Conservation (phyloP, 30 jellyfish, hydroid and myxozoan species). For the Aurelia aurita complex sp. Pacific region DNA sequence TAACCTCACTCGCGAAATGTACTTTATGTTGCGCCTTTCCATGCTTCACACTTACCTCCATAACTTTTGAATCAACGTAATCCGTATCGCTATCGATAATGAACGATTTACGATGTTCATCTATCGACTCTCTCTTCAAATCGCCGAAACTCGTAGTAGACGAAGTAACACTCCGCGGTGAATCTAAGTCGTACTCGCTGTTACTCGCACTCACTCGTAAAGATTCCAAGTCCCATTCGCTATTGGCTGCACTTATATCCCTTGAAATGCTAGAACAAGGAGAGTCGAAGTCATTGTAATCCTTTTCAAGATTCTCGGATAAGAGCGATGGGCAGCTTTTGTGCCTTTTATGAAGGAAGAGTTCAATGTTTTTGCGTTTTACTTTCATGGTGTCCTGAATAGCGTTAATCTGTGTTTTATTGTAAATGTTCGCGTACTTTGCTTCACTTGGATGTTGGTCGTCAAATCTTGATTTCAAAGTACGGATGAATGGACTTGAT, state of each 20-base stretch:
- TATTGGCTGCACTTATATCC: conserved; percentile 29
- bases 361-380: neutral
- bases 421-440: neutral
- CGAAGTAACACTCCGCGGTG: conserved; percentile 36
- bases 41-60: neutral
- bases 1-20: conserved; percentile 22
- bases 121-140: neutral
- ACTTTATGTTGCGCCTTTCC: conserved; percentile 14
- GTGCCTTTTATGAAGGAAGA: conserved; percentile 13
- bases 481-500: conserved; percentile 27
- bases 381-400: neutral
- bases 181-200: conserved; percentile 47
- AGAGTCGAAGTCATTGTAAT: conserved; percentile 1
- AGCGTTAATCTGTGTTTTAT: no score
- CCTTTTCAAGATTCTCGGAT: conserved; percentile 1
- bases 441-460: neutral
- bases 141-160: conserved; percentile 44
- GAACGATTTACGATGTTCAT: conserved; percentile 7
- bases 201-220: conserved; percentile 20
- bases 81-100: neutral
- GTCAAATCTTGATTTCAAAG: neutral
- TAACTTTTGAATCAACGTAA: conserved; percentile 1
- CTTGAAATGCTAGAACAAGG: conserved; percentile 7
- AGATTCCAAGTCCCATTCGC: conserved; percentile 45
- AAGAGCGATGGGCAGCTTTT: conserved; percentile 57